A percentile compares a stretch with the other conserved stretches of the same genome.
phyloP scores from a whole-genome alignment of 2,113 vertebrate species.

The Oncorhynchus gorbuscha region DNA sequence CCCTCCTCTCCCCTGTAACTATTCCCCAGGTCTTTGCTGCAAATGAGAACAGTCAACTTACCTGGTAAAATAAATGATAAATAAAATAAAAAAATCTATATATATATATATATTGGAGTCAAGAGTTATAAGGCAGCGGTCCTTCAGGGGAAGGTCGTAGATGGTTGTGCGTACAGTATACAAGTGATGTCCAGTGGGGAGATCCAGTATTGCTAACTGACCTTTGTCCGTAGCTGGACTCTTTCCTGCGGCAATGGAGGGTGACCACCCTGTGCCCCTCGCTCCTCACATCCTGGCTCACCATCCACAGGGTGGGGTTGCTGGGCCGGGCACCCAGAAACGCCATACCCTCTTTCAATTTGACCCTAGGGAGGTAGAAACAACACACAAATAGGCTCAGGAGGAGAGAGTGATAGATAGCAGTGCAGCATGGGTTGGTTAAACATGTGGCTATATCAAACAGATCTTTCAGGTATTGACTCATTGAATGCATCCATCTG shows the following conservation, averaged over 20 bases:
- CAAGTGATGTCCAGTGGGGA: neutral
- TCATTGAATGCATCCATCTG: slow-evolving; percentile 19
- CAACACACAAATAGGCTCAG: neutral
- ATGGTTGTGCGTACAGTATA: neutral
- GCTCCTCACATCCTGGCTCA: slow-evolving; percentile 77
- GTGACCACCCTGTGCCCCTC: slow-evolving; percentile 80
- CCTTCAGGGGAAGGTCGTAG: neutral
- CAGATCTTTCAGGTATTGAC: slow-evolving; percentile 9
- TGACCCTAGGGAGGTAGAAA: slow-evolving; percentile 77
- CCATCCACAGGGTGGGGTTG: slow-evolving; percentile 85
- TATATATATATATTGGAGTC: neutral
- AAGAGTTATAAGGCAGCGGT: neutral
- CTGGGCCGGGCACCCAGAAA: slow-evolving; percentile 82
- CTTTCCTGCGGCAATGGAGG: slow-evolving; percentile 82
- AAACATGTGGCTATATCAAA: neutral
- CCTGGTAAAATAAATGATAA: no score
- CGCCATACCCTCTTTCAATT: slow-evolving; percentile 87
- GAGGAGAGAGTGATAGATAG: neutral
- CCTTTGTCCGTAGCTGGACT: slow-evolving; percentile 74
- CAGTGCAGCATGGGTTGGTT: neutral
- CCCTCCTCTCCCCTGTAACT: no score
- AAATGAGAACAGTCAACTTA: no score
- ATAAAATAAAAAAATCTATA: no score
- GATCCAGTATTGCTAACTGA: slow-evolving; percentile 49
- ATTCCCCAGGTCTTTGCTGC: no score